Base-by-base conservation (phyloP, 2,888 invertebrate species). In the Phaonia tiefii region DNA sequence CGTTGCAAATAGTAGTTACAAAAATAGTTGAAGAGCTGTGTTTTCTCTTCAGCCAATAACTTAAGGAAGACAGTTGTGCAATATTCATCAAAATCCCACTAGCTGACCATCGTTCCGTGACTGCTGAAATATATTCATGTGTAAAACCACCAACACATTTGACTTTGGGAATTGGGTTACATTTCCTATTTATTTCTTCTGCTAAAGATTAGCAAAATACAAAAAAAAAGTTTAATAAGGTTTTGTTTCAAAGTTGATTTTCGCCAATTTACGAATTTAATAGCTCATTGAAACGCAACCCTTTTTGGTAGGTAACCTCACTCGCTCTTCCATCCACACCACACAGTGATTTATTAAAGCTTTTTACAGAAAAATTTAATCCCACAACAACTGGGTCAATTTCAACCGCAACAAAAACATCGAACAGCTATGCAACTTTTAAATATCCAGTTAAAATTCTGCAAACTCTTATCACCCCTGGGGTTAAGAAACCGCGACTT, bases 221-320 rank as follows among this genome's bases (percentile, higher is more conserved):
- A n/a, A 26, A 25, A 56, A 56, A 13, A 8, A n/a, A 56, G 54
- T 22, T 56, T 56, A 56, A 56, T 56, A 56, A 26, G 26, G 51
- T 22, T 51, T 5, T 22, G 1, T 22, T n/a, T 46, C 46, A 51
- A 22, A 51, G 17, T 22, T 7, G 10, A 51, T 65, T 65, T n/a
- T 65, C 25, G 42, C 20, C 17, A 56, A 58, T 67, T 63, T 60
- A 44, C 58, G 39, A 51, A 71, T 75, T 79, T 79, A 78, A 73
- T 79, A 42, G 75, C 54, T 63, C 1, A 37, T 20, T 70, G 37
- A 75, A 79, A 79, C 79, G 79, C 79, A 79, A 75, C 67, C 79
- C 70, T 75, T 79, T 79, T 71, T 20, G 13, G 10, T 37, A n/a
- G n/a, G n/a, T n/a, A n/a, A n/a, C n/a, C n/a, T n/a, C n/a, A n/a